Evolutionary conservation across 2,113 vertebrate species (phyloP).

Genomic region (Vulpes vulpes): DNA sequence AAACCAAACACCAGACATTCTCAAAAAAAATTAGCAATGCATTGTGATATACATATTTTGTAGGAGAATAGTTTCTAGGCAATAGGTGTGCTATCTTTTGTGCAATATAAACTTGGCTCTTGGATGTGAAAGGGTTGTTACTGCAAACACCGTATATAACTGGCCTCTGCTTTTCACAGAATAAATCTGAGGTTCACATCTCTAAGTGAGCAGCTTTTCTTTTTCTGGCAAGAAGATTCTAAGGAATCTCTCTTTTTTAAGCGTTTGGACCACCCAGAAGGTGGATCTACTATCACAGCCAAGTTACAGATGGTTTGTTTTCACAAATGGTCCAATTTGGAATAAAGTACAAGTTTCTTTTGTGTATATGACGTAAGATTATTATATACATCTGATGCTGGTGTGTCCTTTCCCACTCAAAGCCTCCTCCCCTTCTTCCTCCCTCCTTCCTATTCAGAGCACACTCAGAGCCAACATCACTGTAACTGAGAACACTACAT

Average conservation of each 20-base stretch:
- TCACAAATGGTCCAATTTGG: conserved; percentile 35
- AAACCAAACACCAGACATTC: conserved; percentile 12
- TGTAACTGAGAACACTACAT: neutral
- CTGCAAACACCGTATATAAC: neutral
- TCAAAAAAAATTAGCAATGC: neutral
- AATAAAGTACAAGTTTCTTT: neutral
- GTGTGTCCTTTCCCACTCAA: neutral
- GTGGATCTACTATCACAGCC: neutral
- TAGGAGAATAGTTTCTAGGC: neutral
- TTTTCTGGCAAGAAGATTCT: neutral
- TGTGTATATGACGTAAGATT: neutral
- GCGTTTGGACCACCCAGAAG: conserved; percentile 40
- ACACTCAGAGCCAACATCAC: neutral
- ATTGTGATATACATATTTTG: neutral
- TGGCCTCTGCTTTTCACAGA: neutral
- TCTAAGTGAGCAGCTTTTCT: neutral
- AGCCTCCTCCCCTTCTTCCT: neutral
- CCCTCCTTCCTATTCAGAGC: neutral
- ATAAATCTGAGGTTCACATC: neutral
- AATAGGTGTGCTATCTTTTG: neutral
- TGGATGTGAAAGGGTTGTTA: neutral
- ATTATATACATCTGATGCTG: neutral
- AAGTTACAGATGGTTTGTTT: conserved; percentile 52
- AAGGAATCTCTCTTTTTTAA: neutral
- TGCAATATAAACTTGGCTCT: neutral